Evolutionary conservation across 2,797 vertebrate species (phyloP), one percentile per base, ranked within the genome.

Genomic region (Nyctalus aviator): DNA sequence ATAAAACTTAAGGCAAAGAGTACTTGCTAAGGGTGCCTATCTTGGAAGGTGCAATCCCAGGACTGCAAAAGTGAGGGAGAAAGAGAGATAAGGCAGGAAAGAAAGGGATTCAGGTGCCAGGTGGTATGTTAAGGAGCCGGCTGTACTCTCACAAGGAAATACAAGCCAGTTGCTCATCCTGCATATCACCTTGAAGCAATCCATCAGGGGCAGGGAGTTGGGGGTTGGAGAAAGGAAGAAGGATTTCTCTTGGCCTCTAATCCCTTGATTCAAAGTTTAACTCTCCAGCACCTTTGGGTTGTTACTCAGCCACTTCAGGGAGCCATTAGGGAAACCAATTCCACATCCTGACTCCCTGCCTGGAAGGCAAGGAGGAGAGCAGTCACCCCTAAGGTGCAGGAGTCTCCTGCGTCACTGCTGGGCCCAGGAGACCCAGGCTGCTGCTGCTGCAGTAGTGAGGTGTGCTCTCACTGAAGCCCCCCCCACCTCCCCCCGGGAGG

Each of bases 1-100:
- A 77, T 59, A 81, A 96, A 93, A 84, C 21, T 15, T 25, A 9
- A 77, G 30, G 66, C 57, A 93, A 88, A 94, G 53, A 50, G 92
- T 44, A 35, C 41, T 88, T 53, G 62, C 9, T 82, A 91, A 84
- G 30, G 3, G 21, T 82, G 30, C 5, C 25, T 77, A 0, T 35
- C 18, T 32, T 75, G 77, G 20, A 41, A 72, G 21, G 32, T 32
- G 23, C 62, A 88, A 66, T 41, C 55, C 48, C 35, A 90, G 71
- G 23, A 32, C 53, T 81, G 25, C 44, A 72, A 83, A 84, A 66
- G 32, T 8, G 20, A 92, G 4, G 18, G 44, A 62, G 55, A 72
- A 37, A 27, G 13, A 91, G 20, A 69, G 66, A 53, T 18, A 41
- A 82, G 46, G 50, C 44, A 14, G 88, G 46, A 41, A 57, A 73